Base-by-base conservation (phyloP, 2,113 vertebrate genomes). In the Mandrillus leucophaeus region DNA sequence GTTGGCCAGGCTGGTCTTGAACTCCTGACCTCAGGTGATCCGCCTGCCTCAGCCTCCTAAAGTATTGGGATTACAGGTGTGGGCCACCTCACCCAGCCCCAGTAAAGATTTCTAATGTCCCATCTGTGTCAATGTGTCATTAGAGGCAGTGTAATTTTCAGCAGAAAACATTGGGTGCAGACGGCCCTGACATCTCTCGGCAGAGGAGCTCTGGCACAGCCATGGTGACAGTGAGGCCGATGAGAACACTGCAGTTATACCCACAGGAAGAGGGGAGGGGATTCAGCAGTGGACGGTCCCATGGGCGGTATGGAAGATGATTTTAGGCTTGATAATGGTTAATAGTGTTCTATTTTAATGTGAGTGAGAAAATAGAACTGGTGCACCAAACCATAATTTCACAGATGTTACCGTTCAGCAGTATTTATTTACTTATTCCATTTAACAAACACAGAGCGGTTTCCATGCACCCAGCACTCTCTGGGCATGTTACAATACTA, bases 71-170 rank as follows among this genome's bases (percentile, higher is more conserved):
- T 64, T 30, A 64, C 61, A 14, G 27, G 27, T 2, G 2, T 64
- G 5, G 32, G 61, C 12, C 61, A 64, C 27, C 61, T 64, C 27
- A 27, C 27, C 61, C 2, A 27, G 61, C 27, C 61, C 61, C 61
- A 13, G 61, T 35, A 14, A 61, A 92, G 57, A 50, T 1, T 18
- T 32, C 88, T 9, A 27, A 13, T 0, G 32, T 4, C 2, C 23
- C 35, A 43, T 66, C 8, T 20, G 8, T 30, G 0, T 16, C 0
- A 0, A 59, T 27, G 40, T 16, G 38, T 43, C 5, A 0, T 0
- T n/a, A 85, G 35, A 40, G 45, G 50, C 20, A 61, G 52, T 5
- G 57, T n/a, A 12, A 0, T 13, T 64, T 22, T 32, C 57, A 23
- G 12, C 38, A 73, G 76, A 14, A 52, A 83, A 68, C n/a, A 2